Conservation (phyloP, 23 tunicate genomes). For the Styela plicata region DNA sequence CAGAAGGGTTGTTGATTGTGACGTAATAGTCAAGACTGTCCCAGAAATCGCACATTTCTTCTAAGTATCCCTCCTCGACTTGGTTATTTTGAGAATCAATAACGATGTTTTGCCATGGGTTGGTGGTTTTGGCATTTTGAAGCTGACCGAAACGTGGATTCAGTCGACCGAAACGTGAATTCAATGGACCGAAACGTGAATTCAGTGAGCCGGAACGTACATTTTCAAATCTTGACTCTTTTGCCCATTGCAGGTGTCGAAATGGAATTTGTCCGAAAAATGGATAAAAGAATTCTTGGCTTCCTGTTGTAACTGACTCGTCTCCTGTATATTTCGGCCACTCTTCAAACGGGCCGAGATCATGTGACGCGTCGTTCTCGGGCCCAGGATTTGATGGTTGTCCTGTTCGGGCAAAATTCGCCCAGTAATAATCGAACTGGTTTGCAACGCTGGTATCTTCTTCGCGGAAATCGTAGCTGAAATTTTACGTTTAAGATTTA, state of each 20-base stretch:
- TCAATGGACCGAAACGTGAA: background rate
- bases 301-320: background rate
- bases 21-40: constrained; percentile 51
- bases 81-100: background rate
- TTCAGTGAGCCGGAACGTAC: background rate
- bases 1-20: background rate
- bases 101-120: constrained; percentile 10
- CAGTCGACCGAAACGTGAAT: background rate
- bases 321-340: constrained; percentile 7
- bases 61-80: constrained; percentile 4
- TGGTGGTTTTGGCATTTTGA: background rate
- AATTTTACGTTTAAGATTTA: too few relatives aligned
- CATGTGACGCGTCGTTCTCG: background rate
- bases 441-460: constrained; percentile 1
- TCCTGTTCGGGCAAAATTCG: constrained; percentile 26
- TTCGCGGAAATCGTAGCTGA: constrained; percentile 15
- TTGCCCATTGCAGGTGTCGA: background rate
- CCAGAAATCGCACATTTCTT: constrained; percentile 65
- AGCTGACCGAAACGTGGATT: too few relatives aligned
- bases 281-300: too few relatives aligned
- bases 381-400: constrained; percentile 20
- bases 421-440: constrained; percentile 23
- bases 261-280: background rate
- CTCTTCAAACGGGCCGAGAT: background rate
- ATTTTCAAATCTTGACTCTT: background rate